These are phyloP conservation scores for Procambarus clarkii DNA, from an alignment of 1,140 invertebrate genomes.

Conservation along the genomic window DNA sequence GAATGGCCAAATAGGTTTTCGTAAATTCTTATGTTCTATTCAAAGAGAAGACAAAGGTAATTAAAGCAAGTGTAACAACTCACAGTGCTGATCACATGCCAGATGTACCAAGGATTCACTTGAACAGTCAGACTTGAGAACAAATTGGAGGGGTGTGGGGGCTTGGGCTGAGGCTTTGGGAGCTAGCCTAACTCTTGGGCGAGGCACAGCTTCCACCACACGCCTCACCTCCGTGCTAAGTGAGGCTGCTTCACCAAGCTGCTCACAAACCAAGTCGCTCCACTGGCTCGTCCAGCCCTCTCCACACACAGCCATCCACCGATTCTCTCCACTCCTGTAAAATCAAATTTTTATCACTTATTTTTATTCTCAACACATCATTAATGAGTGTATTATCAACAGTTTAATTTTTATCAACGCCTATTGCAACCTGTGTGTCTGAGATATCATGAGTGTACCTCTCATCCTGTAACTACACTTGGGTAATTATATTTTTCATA, in stretches of 20 bases:
- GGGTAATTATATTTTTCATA: no score
- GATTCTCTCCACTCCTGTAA: constrained; percentile 44
- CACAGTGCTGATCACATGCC: constrained; percentile 32
- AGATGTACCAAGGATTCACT: constrained; percentile 53
- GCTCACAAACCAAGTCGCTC: constrained; percentile 46
- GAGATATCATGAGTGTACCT: no score
- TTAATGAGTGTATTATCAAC: no score
- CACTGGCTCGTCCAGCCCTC: constrained; percentile 56
- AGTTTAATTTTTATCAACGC: no score
- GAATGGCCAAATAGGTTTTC: no score
- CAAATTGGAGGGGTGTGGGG: constrained; percentile 33
- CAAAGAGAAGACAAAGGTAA: neutral
- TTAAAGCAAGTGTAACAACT: neutral
- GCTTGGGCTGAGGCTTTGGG: neutral
- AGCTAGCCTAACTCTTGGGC: constrained; percentile 29
- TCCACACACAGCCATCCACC: constrained; percentile 45
- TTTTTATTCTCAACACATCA: no score
- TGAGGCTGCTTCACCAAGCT: constrained; percentile 17
- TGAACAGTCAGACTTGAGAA: constrained; percentile 44
- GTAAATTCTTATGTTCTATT: no score
- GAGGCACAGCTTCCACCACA: constrained; percentile 36
- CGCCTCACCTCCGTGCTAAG: constrained; percentile 39
- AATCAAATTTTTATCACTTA: neutral
- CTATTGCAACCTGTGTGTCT: no score
- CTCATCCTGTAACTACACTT: no score